A percentile compares a stretch with the other conserved stretches of the same genome.
Evolutionary conservation across 2,113 vertebrate genomes (phyloP).

Genomic region (Gymnogyps californianus): DNA sequence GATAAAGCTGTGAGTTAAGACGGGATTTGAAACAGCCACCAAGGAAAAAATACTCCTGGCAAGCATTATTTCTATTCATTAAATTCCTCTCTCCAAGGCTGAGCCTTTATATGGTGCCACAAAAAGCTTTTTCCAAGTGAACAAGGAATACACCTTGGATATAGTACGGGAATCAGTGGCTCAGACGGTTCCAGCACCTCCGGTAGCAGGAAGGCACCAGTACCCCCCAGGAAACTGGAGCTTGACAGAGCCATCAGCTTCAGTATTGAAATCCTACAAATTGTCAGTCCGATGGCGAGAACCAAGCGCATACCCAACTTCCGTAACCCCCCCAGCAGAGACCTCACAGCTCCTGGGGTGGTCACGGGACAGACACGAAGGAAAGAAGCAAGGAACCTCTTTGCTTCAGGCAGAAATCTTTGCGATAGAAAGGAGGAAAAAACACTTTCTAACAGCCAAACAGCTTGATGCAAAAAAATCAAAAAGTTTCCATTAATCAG

Average conservation of each 20-base stretch:
- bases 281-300: neutral
- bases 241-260: neutral
- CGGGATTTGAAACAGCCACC: neutral
- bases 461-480: neutral
- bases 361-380: accelerated
- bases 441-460: neutral
- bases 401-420: neutral
- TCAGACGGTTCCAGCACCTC: neutral
- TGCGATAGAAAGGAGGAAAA: neutral
- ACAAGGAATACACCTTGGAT: neutral
- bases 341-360: neutral
- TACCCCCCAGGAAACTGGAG: neutral
- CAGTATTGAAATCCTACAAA: neutral
- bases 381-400: neutral
- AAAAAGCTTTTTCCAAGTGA: neutral
- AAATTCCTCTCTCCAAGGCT: neutral
- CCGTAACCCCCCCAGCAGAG: neutral
- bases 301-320: neutral
- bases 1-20: neutral
- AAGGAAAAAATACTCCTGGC: neutral
- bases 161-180: accelerated
- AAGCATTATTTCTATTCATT: neutral
- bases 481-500: accelerated
- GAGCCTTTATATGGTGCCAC: neutral
- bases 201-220: neutral